Evolutionary conservation across 2,797 vertebrate genomes (phyloP), one percentile per base, ranked within the genome.

Genomic region (Threskiornis aethiopicus): DNA sequence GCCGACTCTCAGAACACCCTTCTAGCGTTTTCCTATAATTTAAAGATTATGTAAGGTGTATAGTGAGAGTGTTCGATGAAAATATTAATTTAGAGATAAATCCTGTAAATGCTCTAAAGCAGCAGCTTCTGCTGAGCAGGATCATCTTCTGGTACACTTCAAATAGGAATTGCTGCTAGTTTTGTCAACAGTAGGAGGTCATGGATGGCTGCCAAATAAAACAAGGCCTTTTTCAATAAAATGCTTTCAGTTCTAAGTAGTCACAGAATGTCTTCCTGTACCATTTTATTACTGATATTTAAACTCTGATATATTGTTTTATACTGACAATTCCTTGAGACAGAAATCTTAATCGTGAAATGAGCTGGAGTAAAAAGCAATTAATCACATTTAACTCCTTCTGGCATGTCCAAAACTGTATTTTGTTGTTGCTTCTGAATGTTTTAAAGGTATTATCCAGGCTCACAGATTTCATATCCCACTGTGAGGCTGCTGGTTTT

Each of bases 21-120:
- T 96, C 96, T 81, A 97, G 94, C 89, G 11, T 97, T 97, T 97
- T 97, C 95, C 96, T 98, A 93, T 97, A 96, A 98, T 98, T 98
- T 98, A 98, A 97, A 98, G 97, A 98, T 98, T 96, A 98, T 97
- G 89, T 97, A 98, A 98, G 97, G 97, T 97, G 91, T 97, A 95
- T 81, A 92, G 62, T 94, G 84, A 95, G 94, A 85, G 77, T 96
- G 96, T 97, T 97, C 47, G 89, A 97, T 94, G 95, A 98, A 98
- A 98, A 98, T 98, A 98, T 98, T 98, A 98, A 98, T 98, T 98
- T 98, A 97, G 96, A 98, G 97, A 97, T 97, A 98, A 98, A 98
- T 96, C 96, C 96, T 90, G 76, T 94, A 98, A 98, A 96, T 91
- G 94, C 93, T 98, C 81, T 62, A 93, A 97, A 96, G 91, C 93